Evolutionary conservation across 2,113 vertebrate species (phyloP).

Genomic region (Gymnobelideus leadbeateri): DNA sequence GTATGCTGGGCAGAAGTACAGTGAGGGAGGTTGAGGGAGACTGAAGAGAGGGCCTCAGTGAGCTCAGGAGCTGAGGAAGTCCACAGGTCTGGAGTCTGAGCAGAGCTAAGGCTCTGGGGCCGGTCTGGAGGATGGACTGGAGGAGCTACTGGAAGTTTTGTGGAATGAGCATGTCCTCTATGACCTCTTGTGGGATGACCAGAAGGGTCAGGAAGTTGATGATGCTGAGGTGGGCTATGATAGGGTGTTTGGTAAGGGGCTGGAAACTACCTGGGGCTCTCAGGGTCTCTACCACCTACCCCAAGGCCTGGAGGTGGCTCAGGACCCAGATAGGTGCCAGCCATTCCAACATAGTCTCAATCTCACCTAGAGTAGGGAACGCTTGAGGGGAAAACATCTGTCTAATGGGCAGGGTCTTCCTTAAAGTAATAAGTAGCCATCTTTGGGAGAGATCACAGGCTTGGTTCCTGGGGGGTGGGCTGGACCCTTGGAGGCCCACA

Average conservation of each 20-base stretch:
- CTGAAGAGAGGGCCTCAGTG: neutral
- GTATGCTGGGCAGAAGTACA: neutral
- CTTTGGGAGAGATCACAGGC: neutral
- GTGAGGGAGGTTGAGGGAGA: neutral
- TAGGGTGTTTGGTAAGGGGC: neutral
- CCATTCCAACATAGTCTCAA: neutral
- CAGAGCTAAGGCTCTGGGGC: no score
- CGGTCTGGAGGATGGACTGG: neutral
- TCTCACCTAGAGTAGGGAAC: neutral
- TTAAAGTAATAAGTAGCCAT: neutral
- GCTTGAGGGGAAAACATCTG: neutral
- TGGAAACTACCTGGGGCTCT: neutral
- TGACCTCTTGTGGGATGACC: neutral
- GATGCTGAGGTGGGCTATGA: neutral
- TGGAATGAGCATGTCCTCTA: neutral
- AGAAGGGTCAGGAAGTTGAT: neutral
- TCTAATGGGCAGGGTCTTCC: neutral
- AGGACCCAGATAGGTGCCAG: neutral
- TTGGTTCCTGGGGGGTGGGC: neutral
- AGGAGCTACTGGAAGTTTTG: neutral
- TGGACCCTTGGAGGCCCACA: neutral
- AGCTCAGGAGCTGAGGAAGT: neutral
- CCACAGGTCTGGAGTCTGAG: neutral
- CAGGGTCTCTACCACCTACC: neutral
- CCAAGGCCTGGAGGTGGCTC: neutral